Base-by-base conservation (phyloP, 37 sponge, comb jelly and placozoan genomes). In the Halisarca cf. caerulea region DNA sequence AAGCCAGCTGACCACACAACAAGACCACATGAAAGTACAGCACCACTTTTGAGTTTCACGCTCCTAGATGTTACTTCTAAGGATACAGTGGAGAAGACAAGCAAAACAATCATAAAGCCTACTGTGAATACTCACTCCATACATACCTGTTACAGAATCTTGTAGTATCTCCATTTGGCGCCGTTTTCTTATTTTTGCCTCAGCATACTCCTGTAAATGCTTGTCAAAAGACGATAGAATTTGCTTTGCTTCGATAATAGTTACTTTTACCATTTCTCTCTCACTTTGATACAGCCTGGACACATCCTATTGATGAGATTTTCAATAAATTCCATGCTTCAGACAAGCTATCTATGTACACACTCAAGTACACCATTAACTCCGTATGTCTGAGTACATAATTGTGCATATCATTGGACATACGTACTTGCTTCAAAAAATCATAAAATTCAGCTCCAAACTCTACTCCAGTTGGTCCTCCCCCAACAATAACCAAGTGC, bases 401-500 rank as follows among this genome's bases (percentile, higher is more conserved):
- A n/a, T n/a, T n/a, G n/a, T n/a, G n/a, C n/a, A n/a, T n/a, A n/a
- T n/a, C n/a, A n/a, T n/a, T n/a, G n/a, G n/a, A 66, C 24, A 81
- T n/a, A 17, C 73, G 15, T 59, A 95, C 96, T 83, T 96, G 89
- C 45, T 84, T 68, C 28, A 96, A 69, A 82, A 96, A 96, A 88
- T 96, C 96, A 78, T 96, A 89, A 30, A 96, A 89, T 80, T 96
- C 96, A 37, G 96, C 96, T n/a, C 90, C 85, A 89, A 96, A 96
- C 79, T 96, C 96, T 60, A 96, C 92, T 40, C 96, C 96, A 21
- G 94, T 96, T 41, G 96, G 96, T 2, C 96, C 96, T 18, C 96
- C 96, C 0, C 96, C 96, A 6, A 96, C 96, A 24, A 96, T 79
- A 25, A 96, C 96, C 40, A 91, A 75, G 42, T 96, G 96, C 4